These are phyloP conservation scores for Barnardius zonarius DNA, from an alignment of 2,113 vertebrate genomes.

Conservation along the genomic window DNA sequence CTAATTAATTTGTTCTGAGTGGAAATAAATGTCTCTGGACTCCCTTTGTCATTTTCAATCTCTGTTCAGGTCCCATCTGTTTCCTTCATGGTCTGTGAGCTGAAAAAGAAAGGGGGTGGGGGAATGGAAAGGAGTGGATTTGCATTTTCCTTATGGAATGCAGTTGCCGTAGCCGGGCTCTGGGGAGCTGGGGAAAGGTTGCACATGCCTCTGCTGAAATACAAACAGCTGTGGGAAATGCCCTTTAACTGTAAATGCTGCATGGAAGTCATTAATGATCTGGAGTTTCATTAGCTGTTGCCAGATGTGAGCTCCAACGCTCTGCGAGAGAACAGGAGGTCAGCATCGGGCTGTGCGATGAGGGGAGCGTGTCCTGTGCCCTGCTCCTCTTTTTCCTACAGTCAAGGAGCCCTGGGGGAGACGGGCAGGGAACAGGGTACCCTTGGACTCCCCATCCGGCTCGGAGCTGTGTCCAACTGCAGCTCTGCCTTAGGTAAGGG, in stretches of 20 bases:
- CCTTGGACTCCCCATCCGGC: not conserved
- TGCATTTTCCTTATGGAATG: slow-evolving; percentile 59
- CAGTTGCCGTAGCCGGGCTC: slow-evolving; percentile 15
- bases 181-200: slow-evolving; percentile 61
- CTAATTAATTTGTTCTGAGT: slow-evolving; percentile 64
- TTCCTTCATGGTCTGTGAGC: slow-evolving; percentile 50
- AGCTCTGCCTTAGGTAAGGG: not conserved
- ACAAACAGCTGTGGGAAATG: slow-evolving; percentile 64
- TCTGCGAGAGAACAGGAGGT: not conserved
- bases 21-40: slow-evolving; percentile 58
- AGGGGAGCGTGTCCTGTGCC: fast-evolving
- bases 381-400: not conserved
- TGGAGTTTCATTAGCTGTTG: not conserved
- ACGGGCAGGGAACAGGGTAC: not conserved
- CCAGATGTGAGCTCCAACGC: not conserved
- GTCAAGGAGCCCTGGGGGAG: not conserved
- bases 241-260: slow-evolving; percentile 48
- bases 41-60: slow-evolving; percentile 61
- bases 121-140: slow-evolving; percentile 18
- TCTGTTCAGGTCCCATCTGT: slow-evolving; percentile 64
- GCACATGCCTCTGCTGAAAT: slow-evolving; percentile 4
- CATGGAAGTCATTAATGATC: slow-evolving; percentile 43
- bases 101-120: not conserved
- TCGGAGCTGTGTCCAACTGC: not conserved
- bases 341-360: fast-evolving